Conservation (phyloP, 2,888 invertebrate species). For the Agrilus cyanescens region DNA sequence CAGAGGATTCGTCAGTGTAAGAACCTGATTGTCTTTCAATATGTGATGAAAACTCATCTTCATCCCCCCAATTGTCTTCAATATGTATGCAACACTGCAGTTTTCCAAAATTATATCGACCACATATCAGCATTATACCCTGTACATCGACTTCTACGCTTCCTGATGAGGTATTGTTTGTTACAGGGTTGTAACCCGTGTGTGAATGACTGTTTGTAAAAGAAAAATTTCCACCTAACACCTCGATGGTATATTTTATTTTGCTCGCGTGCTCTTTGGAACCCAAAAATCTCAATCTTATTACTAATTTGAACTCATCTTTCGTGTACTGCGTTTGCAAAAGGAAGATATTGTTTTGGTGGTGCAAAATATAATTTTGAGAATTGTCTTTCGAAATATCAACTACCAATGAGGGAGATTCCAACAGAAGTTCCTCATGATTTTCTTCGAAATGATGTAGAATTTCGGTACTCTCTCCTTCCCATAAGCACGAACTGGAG, state of each 20-base stretch:
- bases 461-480: slow-evolving; percentile 11
- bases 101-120: not conserved
- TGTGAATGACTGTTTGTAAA: slow-evolving; percentile 9
- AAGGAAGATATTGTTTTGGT: slow-evolving; percentile 8
- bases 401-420: slow-evolving; percentile 9
- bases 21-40: not conserved
- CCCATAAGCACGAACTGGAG: slow-evolving; percentile 10
- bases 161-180: slow-evolving; percentile 4
- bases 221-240: slow-evolving; percentile 6
- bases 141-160: slow-evolving; percentile 10
- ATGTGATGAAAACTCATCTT: not conserved
- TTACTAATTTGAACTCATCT: slow-evolving; percentile 3
- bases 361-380: slow-evolving; percentile 8
- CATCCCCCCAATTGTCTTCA: too few species aligned
- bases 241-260: slow-evolving; percentile 9
- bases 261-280: slow-evolving; percentile 1
- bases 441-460: slow-evolving; percentile 9
- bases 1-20: not conserved
- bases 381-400: slow-evolving; percentile 7
- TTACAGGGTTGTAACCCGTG: slow-evolving; percentile 9
- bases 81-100: too few species aligned
- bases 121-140: slow-evolving; percentile 7
- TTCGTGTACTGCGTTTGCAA: slow-evolving; percentile 9
- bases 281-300: slow-evolving; percentile 10
- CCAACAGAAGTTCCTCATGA: slow-evolving; percentile 10